A percentile compares a stretch with the other conserved stretches of the same genome.
phyloP scores from a whole-genome alignment of 1,140 invertebrate species.

The Zaprionus nigranus region DNA sequence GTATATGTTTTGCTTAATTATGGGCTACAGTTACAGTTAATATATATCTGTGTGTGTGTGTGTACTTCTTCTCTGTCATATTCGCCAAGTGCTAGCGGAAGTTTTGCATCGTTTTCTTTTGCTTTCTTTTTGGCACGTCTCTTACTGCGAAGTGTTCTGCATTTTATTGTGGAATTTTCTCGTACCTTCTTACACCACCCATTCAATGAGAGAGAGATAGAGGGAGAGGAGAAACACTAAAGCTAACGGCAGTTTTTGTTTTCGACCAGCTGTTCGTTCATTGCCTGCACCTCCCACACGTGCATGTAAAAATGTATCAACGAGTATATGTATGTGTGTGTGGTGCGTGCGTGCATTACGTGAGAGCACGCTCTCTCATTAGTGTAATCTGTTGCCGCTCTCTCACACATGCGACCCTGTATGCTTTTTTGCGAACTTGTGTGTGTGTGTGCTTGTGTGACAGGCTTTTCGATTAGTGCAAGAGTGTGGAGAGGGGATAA shows the following conservation, averaged over 20 bases:
- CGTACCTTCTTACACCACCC: constrained; percentile 13
- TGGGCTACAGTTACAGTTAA: constrained; percentile 14
- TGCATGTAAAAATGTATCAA: constrained; percentile 3
- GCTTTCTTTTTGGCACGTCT: constrained; percentile 38
- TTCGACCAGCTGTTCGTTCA: constrained; percentile 35
- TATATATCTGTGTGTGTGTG: constrained; percentile 11
- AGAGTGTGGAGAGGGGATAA: neutral
- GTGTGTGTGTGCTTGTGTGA: constrained; percentile 5
- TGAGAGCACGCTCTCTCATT: constrained; percentile 20
- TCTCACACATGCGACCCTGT: constrained; percentile 10
- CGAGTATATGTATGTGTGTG: neutral
- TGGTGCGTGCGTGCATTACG: neutral
- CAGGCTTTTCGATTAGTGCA: neutral
- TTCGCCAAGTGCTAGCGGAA: constrained; percentile 5
- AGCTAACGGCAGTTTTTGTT: constrained; percentile 32
- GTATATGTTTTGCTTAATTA: constrained; percentile 30
- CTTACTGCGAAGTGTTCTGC: constrained; percentile 13
- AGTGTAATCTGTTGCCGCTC: constrained; percentile 2
- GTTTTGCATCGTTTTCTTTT: constrained; percentile 13
- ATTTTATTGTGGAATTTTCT: constrained; percentile 41
- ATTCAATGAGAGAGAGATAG: constrained; percentile 8
- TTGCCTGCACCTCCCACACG: constrained; percentile 13
- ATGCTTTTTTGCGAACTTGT: neutral
- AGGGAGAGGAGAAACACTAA: neutral
- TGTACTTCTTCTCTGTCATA: neutral